Conservation (phyloP, 2,113 vertebrate species). For the Reinhardtius hippoglossoides region DNA sequence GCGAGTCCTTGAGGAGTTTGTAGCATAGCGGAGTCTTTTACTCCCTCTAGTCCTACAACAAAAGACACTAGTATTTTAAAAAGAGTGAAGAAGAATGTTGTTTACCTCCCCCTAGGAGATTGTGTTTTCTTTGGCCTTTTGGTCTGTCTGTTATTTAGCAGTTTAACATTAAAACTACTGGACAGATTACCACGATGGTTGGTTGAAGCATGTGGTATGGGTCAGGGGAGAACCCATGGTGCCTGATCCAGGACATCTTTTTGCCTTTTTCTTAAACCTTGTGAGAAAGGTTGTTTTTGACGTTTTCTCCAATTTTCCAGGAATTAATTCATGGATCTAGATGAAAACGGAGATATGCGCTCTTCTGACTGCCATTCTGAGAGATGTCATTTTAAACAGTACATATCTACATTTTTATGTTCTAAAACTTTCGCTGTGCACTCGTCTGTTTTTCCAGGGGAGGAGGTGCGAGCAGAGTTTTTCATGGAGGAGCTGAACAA, state of each 20-base stretch:
- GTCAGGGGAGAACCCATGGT: too few relatives aligned
- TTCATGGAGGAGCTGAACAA: conserved; percentile 85
- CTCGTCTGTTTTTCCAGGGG: conserved; percentile 59
- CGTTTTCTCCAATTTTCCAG: too few relatives aligned
- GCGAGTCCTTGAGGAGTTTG: conserved; percentile 7
- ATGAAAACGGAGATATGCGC: too few relatives aligned
- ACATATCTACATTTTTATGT: neutral
- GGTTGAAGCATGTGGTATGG: too few relatives aligned
- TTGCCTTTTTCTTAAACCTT: too few relatives aligned
- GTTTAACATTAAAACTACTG: too few relatives aligned
- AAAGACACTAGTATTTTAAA: conserved; percentile 9
- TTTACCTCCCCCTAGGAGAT: neutral
- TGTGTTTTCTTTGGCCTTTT: neutral
- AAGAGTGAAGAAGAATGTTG: neutral
- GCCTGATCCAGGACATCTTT: too few relatives aligned
- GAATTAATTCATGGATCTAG: too few relatives aligned
- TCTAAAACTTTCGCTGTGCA: neutral
- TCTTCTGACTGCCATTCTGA: too few relatives aligned
- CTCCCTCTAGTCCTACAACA: neutral
- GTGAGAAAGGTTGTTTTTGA: too few relatives aligned
- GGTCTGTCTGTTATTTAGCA: neutral
- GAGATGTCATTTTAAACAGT: too few relatives aligned
- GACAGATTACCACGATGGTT: too few relatives aligned
- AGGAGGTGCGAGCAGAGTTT: conserved; percentile 86
- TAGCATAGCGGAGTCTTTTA: neutral